Evolutionary conservation across 2,888 invertebrate species (phyloP).

Genomic region (Xylocampa areola): DNA sequence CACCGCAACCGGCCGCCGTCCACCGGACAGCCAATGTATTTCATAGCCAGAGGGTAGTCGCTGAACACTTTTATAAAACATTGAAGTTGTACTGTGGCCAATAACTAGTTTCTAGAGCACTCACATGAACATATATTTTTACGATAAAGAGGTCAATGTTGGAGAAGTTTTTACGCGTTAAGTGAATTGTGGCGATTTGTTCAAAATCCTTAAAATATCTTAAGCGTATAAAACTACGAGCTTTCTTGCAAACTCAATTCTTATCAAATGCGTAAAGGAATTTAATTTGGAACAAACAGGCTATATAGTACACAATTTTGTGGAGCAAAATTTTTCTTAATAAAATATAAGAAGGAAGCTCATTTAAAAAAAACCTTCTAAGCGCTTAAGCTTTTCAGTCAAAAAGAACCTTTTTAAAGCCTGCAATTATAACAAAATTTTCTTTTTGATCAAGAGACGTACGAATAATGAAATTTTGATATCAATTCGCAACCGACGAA

Average conservation of each 20-base stretch:
- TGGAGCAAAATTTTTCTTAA: constrained; percentile 25
- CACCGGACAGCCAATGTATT: constrained; percentile 65
- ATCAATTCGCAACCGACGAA: constrained; percentile 54
- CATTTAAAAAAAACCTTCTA: constrained; percentile 26
- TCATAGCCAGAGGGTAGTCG: constrained; percentile 65
- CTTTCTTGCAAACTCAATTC: constrained; percentile 27
- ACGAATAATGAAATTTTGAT: constrained; percentile 54
- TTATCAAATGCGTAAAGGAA: constrained; percentile 32
- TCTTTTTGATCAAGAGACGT: constrained; percentile 43
- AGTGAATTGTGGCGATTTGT: constrained; percentile 17
- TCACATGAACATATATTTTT: constrained; percentile 59
- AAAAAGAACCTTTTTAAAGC: constrained; percentile 23
- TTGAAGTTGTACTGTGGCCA: constrained; percentile 60
- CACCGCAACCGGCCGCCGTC: constrained; percentile 66
- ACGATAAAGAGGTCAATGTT: constrained; percentile 33
- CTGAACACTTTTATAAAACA: constrained; percentile 72
- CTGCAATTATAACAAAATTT: constrained; percentile 41
- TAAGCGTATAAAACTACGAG: constrained; percentile 9
- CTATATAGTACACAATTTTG: constrained; percentile 16
- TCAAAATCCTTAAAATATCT: constrained; percentile 15
- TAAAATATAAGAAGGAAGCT: constrained; percentile 32
- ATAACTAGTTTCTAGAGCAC: constrained; percentile 47
- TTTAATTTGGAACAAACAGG: constrained; percentile 31
- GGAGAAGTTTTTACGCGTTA: constrained; percentile 23
- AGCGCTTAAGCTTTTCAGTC: constrained; percentile 33